These are phyloP conservation scores for Lithophane leautieri DNA, from an alignment of 2,888 invertebrate species.

Conservation along the genomic window DNA sequence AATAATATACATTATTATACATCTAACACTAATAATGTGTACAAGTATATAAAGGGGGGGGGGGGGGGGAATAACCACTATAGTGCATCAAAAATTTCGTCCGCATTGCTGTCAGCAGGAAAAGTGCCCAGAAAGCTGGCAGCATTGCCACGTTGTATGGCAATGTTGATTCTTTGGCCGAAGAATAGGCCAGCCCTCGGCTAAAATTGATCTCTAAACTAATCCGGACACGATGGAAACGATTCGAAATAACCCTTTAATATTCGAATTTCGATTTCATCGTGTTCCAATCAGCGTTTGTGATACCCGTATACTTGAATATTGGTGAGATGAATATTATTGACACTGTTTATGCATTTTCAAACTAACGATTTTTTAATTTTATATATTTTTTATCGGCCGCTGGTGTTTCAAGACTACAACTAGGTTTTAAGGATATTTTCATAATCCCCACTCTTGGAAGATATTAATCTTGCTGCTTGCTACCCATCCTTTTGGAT, in stretches of 20 bases:
- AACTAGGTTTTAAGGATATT: constrained; percentile 11
- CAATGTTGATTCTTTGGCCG: too few species aligned
- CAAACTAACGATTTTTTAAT: background rate
- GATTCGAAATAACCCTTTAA: constrained; percentile 41
- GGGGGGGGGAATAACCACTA: too few species aligned
- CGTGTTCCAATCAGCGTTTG: constrained; percentile 37
- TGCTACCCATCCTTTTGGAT: constrained; percentile 28
- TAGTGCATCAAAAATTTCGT: too few species aligned
- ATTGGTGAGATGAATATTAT: background rate
- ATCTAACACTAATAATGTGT: too few species aligned
- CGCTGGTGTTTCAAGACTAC: background rate
- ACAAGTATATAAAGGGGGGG: too few species aligned
- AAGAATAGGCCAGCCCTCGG: too few species aligned
- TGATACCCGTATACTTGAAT: background rate
- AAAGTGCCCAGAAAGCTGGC: too few species aligned
- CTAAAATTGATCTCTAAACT: constrained; percentile 39
- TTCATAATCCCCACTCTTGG: background rate
- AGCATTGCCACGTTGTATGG: too few species aligned
- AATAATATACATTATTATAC: too few species aligned
- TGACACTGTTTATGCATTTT: background rate
- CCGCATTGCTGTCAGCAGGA: too few species aligned
- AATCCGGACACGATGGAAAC: constrained; percentile 44
- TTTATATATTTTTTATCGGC: background rate
- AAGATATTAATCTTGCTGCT: constrained; percentile 9
- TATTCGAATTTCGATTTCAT: constrained; percentile 37